phyloP scores from a whole-genome alignment of 2,888 invertebrate genomes.

The Drosophila setosimentum region DNA sequence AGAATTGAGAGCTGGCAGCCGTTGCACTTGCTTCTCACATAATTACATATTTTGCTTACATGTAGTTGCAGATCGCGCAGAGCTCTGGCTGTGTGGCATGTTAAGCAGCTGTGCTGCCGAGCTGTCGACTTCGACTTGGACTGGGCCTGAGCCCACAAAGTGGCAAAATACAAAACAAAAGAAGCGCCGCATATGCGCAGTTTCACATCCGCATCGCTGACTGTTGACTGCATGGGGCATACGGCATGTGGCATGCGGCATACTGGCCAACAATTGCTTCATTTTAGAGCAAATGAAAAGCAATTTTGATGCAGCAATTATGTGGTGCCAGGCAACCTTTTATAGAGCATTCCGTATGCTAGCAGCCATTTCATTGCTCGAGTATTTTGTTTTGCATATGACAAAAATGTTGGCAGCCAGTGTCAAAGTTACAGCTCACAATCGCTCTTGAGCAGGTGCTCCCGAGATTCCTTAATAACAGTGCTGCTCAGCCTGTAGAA shows the following conservation, averaged over 20 bases:
- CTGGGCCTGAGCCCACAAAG: slow-evolving; percentile 51
- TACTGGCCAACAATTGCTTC: slow-evolving; percentile 69
- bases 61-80: slow-evolving; percentile 40
- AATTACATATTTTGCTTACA: slow-evolving; percentile 71
- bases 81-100: slow-evolving; percentile 64
- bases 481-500: slow-evolving; percentile 2
- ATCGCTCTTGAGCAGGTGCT: slow-evolving; percentile 28
- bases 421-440: slow-evolving; percentile 32
- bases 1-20: slow-evolving; percentile 25
- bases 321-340: slow-evolving; percentile 29
- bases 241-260: slow-evolving; percentile 15
- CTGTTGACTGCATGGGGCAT: slow-evolving; percentile 28
- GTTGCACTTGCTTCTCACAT: slow-evolving; percentile 69
- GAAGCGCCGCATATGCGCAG: slow-evolving; percentile 73
- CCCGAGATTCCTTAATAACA: slow-evolving; percentile 27
- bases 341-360: slow-evolving; percentile 14
- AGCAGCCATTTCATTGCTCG: slow-evolving; percentile 56
- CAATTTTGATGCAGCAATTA: slow-evolving; percentile 75
- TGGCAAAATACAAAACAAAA: slow-evolving; percentile 73
- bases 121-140: slow-evolving; percentile 26
- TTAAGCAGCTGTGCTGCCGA: slow-evolving; percentile 64
- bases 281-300: slow-evolving; percentile 77
- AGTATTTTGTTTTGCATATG: slow-evolving; percentile 76
- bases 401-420: slow-evolving; percentile 58
- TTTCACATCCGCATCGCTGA: slow-evolving; percentile 74